phyloP scores from a whole-genome alignment of 2,797 vertebrate genomes.

The Salarias fasciatus region DNA sequence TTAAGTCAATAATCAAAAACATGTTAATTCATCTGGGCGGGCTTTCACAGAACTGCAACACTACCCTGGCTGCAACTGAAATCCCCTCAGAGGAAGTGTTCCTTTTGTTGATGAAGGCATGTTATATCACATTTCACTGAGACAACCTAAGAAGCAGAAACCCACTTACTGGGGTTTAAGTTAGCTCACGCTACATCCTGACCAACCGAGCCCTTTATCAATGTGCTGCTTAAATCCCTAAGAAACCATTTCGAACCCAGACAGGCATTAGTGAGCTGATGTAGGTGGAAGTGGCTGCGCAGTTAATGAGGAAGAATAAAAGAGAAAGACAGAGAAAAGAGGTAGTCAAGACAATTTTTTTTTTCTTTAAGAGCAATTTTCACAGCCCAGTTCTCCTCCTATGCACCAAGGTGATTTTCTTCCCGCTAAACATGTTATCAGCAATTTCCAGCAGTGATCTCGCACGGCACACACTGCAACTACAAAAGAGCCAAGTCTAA shows the following conservation, averaged over 20 bases:
- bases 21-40: slow-evolving; percentile 21
- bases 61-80: slow-evolving; percentile 9
- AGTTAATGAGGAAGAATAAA: slow-evolving; percentile 6
- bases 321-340: not conserved
- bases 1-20: slow-evolving; percentile 24
- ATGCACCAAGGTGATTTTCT: slow-evolving; percentile 32
- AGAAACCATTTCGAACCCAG: slow-evolving; percentile 5
- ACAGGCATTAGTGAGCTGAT: slow-evolving; percentile 5
- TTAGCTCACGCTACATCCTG: slow-evolving; percentile 1
- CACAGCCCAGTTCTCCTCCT: not conserved
- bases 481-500: slow-evolving; percentile 19
- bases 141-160: slow-evolving; percentile 32
- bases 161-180: slow-evolving; percentile 19
- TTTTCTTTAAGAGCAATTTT: slow-evolving; percentile 8
- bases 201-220: not conserved
- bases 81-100: slow-evolving; percentile 8
- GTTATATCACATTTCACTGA: slow-evolving; percentile 34
- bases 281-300: not conserved
- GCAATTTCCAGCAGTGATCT: slow-evolving; percentile 43
- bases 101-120: slow-evolving; percentile 14
- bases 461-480: slow-evolving; percentile 10
- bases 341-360: not conserved
- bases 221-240: not conserved
- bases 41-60: slow-evolving; percentile 19
- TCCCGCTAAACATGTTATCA: slow-evolving; percentile 29